Evolutionary conservation across 2,113 vertebrate species (phyloP), one percentile per base, ranked within the genome.

Genomic region (Zosterops borbonicus): DNA sequence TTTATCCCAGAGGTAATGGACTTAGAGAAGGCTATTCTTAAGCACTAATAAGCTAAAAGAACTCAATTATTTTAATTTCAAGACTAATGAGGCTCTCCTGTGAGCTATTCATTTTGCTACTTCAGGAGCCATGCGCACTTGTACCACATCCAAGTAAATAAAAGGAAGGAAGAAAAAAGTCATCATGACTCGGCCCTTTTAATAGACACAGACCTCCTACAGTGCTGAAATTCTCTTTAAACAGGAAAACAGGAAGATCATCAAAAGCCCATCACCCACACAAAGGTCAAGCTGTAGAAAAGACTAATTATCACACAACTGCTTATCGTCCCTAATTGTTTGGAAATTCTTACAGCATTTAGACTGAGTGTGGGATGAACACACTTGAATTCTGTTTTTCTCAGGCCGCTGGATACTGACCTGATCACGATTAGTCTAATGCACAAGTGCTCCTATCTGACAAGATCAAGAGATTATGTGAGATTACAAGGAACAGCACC

Each of bases 1-100:
- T 96, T 97, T 90, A 95, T 97, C 89, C 87, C 79, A 67, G 83
- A 87, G 84, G 75, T 94, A 97, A 97, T 92, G 88, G 92, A 80
- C 77, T 97, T 97, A 95, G 50, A 86, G 89, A 74, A 95, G 78
- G 64, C 88, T 94, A 96, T 94, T 97, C 96, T 95, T 94, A 92
- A 90, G 87, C 49, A 53, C 92, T 94, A 96, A 96, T 78, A 93
- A 60, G 70, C 87, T 94, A 86, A 95, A 97, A 92, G 85, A 94
- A 95, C 69, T 65, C 83, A 84, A 86, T 96, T 87, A 89, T 95
- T 76, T 88, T 94, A 78, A 84, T 89, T 83, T 89, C 74, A 94
- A 89, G 79, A 90, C 93, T 95, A 97, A 96, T 7, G 9, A 97
- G 80, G 74, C 65, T 80, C 58, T 93, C 71, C 49, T 84, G 60